Base-by-base conservation (phyloP, 2,113 vertebrate species). In the Melospiza georgiana region DNA sequence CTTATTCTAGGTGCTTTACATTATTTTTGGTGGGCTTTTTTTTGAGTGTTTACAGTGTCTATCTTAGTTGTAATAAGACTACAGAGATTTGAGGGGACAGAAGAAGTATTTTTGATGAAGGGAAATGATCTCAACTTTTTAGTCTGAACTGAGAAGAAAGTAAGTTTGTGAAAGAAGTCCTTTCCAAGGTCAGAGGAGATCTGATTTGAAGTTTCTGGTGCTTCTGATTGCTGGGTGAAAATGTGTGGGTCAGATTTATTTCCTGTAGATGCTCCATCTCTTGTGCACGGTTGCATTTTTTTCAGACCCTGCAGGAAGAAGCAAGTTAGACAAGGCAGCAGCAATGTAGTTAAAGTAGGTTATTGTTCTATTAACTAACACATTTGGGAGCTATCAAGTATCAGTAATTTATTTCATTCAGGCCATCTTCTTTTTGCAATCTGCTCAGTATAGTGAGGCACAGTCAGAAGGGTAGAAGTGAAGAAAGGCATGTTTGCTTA, bases 281-380 rank as follows among this genome's bases (percentile, higher is more conserved):
- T 89, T 55, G 78, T 68, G 22, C 15, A 31, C 21, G 46, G 41
- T 86, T 93, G 80, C 28, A 30, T 75, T 84, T 87, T 73, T 76
- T 78, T 84, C 33, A 49, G 44, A 41, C 13, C 8, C 33, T 68
- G 27, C 48, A 87, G 61, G 37, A 87, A 89, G 39, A 39, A 39
- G 39, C 39, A 39, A 39, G 39, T 5, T 39, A 39, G 76, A 72
- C 25, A 68, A 82, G 69, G 69, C 52, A 87, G 39, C 33, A 91
- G 31, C 82, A 83, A 39, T 74, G 52, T 84, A 69, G 58, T 82
- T 91, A 91, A 95, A 93, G 54, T 96, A 95, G 94, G 93, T 97
- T 96, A 96, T 84, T 91, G 80, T 84, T 95, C 89, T 92, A 92
- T 75, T 94, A 96, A 75, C 46, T 69, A 84, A 74, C 66, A 82